Base-by-base conservation (phyloP, 2,888 invertebrate species). In the Galerucella nymphaeae region DNA sequence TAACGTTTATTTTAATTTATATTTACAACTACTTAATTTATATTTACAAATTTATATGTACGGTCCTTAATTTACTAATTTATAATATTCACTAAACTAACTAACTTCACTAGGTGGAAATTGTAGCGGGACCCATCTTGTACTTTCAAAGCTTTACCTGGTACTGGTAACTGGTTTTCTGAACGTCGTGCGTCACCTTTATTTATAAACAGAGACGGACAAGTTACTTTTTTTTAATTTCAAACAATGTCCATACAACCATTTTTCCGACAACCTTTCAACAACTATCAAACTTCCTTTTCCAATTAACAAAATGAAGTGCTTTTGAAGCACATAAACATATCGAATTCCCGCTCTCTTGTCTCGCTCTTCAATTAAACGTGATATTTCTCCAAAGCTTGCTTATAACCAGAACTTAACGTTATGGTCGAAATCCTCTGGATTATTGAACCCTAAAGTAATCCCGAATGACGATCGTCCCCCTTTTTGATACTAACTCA, bases 371-470 rank as follows among this genome's bases (percentile, higher is more conserved):
- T 70, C 70, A 70, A 70, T 70, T 70, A 70, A 70, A 70, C 63
- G 63, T 57, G 70, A 70, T 70, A 70, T 63, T 70, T 63, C 70
- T 59, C 30, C 38, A 45, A 59, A 59, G 48, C 67, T 67, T 61
- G 59, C 67, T 67, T 61, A 67, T 59, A 67, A 67, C 67, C 67
- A 69, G 63, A 69, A 63, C 62, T 62, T 57, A 71, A 68, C 65
- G 71, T 71, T 71, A 71, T 69, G 74, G 64, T 61, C 59, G 70
- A 72, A 72, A 75, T 75, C 75, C 75, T 64, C 64, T 70, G 70
- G 76, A 76, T 76, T 76, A 76, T 76, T 76, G 76, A 76, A 76
- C 76, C 76, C 76, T 68, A 71, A 73, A 73, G 70, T 75, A 75
- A 73, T 73, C 71, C 75, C 72, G 65, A 73, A 73, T 71, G 75